Evolutionary conservation across 1,140 invertebrate species (phyloP).

Genomic region (Diabrotica undecimpunctata): DNA sequence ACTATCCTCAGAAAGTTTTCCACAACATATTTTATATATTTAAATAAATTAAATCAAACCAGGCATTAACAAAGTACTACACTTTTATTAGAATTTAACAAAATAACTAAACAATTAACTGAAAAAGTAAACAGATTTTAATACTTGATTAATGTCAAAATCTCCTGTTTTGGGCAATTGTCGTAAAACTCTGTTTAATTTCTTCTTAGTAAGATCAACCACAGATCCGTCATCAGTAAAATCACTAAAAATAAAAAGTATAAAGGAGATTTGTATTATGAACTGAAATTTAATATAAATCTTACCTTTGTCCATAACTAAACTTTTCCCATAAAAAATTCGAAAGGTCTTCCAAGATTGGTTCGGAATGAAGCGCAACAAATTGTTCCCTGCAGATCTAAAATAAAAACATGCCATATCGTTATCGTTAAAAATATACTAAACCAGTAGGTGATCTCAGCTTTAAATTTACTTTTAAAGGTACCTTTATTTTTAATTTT

Average conservation of each 20-base stretch:
- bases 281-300: slow-evolving; percentile 22
- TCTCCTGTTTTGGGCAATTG: slow-evolving; percentile 67
- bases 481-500: too few species aligned
- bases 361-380: slow-evolving; percentile 86
- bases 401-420: slow-evolving; percentile 35
- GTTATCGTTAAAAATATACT: too few species aligned
- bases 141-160: slow-evolving; percentile 71
- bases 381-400: slow-evolving; percentile 95
- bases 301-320: slow-evolving; percentile 58
- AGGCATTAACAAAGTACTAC: too few species aligned
- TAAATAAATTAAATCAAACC: neutral
- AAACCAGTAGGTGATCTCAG: too few species aligned
- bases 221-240: slow-evolving; percentile 52
- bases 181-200: slow-evolving; percentile 59
- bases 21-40: too few species aligned
- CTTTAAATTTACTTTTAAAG: too few species aligned
- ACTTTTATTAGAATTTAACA: too few species aligned
- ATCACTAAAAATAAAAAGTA: slow-evolving; percentile 49
- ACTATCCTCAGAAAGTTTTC: too few species aligned
- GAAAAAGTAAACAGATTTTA: slow-evolving; percentile 80
- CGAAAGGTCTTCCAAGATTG: slow-evolving; percentile 87
- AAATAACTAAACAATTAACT: slow-evolving; percentile 52
- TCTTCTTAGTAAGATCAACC: slow-evolving; percentile 54
- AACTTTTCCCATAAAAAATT: slow-evolving; percentile 68
- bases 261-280: neutral